Conservation (phyloP, 2,797 vertebrate genomes). For the Margarornis squamiger region DNA sequence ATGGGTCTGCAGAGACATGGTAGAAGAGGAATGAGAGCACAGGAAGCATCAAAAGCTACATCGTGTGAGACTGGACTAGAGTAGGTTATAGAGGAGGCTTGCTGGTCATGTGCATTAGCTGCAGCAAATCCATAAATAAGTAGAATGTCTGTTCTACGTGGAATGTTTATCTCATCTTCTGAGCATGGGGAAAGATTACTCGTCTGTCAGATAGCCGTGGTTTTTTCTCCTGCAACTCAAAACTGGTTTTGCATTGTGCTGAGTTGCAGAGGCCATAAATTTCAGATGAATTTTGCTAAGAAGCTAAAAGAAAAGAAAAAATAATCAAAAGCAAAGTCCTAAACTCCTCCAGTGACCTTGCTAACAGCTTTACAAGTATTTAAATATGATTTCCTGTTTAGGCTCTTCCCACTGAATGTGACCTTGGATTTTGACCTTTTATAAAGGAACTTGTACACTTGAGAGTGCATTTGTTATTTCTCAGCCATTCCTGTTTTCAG, state of each 20-base stretch:
- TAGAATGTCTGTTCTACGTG: not conserved
- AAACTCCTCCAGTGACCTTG: not conserved
- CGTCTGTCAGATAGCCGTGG: not conserved
- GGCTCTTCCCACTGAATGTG: not conserved
- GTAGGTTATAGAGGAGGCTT: not conserved
- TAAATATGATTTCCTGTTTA: not conserved
- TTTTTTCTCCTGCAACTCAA: not conserved
- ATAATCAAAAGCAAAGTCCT: not conserved
- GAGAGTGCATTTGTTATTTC: not conserved
- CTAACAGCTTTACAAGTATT: not conserved
- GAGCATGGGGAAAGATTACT: not conserved
- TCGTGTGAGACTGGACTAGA: not conserved
- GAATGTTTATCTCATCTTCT: not conserved
- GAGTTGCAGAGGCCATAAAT: not conserved
- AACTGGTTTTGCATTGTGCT: not conserved
- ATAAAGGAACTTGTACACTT: not conserved
- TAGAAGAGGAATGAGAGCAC: not conserved
- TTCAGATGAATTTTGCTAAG: not conserved
- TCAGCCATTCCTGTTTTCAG: not conserved
- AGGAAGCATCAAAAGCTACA: not conserved
- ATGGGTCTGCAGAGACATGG: not conserved
- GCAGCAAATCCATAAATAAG: not conserved
- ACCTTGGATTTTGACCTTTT: not conserved
- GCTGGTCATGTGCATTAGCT: not conserved
- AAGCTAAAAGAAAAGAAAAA: not conserved